phyloP scores from a whole-genome alignment of 2,113 vertebrate genomes.

The Paracanthobrama guichenoti region DNA sequence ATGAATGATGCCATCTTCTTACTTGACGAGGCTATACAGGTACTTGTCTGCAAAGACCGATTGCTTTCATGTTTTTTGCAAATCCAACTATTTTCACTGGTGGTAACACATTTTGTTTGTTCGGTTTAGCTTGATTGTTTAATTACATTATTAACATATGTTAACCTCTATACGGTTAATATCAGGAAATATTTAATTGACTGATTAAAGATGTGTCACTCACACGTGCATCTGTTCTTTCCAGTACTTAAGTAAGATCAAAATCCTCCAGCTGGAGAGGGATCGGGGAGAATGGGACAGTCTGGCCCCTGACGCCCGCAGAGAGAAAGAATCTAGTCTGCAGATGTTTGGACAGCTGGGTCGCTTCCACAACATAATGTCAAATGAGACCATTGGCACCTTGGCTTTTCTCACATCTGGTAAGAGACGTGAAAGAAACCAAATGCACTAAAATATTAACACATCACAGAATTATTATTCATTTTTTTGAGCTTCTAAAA shows the following conservation, averaged over 20 bases:
- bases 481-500: background rate
- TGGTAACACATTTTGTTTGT: background rate
- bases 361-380: conserved; percentile 99
- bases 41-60: conserved; percentile 59
- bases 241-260: conserved; percentile 98
- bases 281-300: conserved; percentile 92
- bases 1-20: conserved; percentile 98
- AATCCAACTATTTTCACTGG: background rate
- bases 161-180: background rate
- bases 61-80: background rate
- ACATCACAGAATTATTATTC: background rate
- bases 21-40: conserved; percentile 99
- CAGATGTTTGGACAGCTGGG: conserved; percentile 98
- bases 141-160: background rate
- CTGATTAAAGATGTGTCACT: background rate
- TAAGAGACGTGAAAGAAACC: conserved; percentile 63
- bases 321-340: conserved; percentile 93
- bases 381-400: conserved; percentile 96
- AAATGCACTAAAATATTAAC: conserved; percentile 3
- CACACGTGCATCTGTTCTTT: conserved; percentile 12
- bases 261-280: conserved; percentile 93
- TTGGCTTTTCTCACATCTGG: conserved; percentile 96
- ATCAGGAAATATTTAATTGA: background rate
- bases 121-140: background rate
- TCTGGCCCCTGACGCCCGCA: conserved; percentile 84